phyloP scores from a whole-genome alignment of 2,113 vertebrate species.

The Nestor notabilis region DNA sequence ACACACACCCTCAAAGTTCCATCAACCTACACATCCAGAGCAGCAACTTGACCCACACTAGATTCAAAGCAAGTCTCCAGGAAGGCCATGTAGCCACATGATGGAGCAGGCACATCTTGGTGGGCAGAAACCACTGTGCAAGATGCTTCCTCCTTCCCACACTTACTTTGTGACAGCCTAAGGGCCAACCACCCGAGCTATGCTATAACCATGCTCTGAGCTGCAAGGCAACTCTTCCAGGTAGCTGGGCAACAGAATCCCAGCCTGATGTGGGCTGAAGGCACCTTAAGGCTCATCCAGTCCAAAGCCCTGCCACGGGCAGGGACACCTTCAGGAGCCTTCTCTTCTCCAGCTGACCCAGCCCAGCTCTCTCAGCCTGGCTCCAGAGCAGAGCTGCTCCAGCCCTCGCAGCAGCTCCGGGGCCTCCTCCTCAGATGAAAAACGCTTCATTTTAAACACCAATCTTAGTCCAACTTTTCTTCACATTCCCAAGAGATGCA shows the following conservation, averaged over 20 bases:
- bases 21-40: not conserved
- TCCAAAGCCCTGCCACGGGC: not conserved
- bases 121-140: not conserved
- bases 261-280: not conserved
- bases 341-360: not conserved
- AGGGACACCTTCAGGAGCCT: not conserved
- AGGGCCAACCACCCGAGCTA: not conserved
- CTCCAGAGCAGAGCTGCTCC: not conserved
- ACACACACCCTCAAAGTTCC: not conserved
- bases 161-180: not conserved
- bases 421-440: not conserved
- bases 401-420: not conserved
- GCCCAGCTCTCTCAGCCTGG: not conserved
- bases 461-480: not conserved
- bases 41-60: not conserved
- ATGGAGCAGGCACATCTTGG: not conserved
- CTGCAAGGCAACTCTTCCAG: not conserved
- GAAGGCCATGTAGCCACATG: fast-evolving
- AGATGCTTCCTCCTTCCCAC: not conserved
- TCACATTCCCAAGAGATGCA: not conserved
- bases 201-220: not conserved
- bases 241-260: not conserved
- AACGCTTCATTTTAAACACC: not conserved
- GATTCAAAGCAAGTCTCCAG: not conserved
- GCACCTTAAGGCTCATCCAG: not conserved